These are phyloP conservation scores for Lithobates sylvaticus DNA, from an alignment of 2,797 vertebrate species.

Conservation along the genomic window DNA sequence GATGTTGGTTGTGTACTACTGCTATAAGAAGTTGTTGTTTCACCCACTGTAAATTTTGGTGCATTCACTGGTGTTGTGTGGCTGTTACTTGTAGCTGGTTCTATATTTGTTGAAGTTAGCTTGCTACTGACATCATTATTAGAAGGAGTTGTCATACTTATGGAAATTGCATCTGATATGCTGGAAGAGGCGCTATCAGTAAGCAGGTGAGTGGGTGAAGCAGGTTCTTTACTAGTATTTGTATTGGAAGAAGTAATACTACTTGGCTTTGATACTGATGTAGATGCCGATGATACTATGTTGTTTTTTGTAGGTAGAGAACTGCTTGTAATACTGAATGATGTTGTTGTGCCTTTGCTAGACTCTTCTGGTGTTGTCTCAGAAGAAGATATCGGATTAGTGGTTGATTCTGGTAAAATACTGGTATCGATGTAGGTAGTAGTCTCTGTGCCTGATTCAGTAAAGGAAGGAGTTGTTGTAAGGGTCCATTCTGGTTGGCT, in stretches of 20 bases:
- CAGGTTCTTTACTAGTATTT: background rate
- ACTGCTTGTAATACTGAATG: background rate
- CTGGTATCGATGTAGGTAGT: background rate
- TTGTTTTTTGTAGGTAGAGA: background rate
- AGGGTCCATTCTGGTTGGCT: background rate
- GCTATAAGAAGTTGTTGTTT: background rate
- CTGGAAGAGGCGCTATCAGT: background rate
- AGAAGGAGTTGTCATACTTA: background rate
- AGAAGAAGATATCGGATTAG: background rate
- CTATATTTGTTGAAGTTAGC: background rate
- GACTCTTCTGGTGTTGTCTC: background rate
- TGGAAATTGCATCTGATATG: background rate
- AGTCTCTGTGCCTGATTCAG: background rate
- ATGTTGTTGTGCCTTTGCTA: background rate
- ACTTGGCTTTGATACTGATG: background rate
- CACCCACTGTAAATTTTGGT: background rate
- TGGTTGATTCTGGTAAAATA: background rate
- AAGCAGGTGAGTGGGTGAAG: background rate
- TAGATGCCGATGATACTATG: background rate
- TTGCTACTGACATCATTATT: background rate
- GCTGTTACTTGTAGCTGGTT: background rate
- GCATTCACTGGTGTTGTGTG: background rate
- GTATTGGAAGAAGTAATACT: background rate
- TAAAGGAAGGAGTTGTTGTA: background rate
- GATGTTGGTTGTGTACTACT: background rate